These are phyloP conservation scores for Ceratina calcarata DNA, from an alignment of 1,140 invertebrate species.

Conservation along the genomic window DNA sequence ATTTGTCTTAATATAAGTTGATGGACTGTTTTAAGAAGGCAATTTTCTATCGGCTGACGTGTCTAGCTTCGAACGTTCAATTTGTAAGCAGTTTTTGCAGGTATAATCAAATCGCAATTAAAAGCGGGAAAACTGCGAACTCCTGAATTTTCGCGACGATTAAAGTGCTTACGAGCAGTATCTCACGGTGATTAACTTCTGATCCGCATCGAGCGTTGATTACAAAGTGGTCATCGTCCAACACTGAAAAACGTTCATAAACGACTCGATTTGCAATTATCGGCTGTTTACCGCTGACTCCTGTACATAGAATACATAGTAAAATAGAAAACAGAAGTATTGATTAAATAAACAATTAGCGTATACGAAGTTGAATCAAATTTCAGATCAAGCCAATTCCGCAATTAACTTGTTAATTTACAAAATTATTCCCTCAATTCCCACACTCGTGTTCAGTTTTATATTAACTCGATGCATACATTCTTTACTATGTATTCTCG, in stretches of 20 bases:
- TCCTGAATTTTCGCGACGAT: conserved; percentile 19
- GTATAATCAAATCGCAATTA: conserved; percentile 42
- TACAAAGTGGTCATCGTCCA: background rate
- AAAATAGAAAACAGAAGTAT: background rate
- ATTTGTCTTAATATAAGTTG: too few relatives aligned
- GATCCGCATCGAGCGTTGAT: conserved; percentile 40
- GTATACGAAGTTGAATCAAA: too few relatives aligned
- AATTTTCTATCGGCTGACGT: background rate
- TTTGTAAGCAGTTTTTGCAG: conserved; percentile 1
- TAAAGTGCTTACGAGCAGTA: conserved; percentile 42
- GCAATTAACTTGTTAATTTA: too few relatives aligned
- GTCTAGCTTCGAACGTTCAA: background rate
- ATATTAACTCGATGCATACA: too few relatives aligned
- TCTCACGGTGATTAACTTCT: conserved; percentile 48
- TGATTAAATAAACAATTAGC: background rate
- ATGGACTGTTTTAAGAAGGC: too few relatives aligned
- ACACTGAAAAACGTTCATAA: conserved; percentile 14
- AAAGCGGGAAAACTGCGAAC: conserved; percentile 11
- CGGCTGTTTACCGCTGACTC: background rate
- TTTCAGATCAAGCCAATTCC: too few relatives aligned
- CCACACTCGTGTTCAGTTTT: too few relatives aligned
- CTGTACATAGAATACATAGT: background rate
- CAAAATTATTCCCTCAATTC: too few relatives aligned
- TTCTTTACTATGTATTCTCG: too few relatives aligned
- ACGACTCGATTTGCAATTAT: conserved; percentile 31